Percentiles rank a stretch among this genome's conserved stretches.
These are phyloP conservation scores for Caenorhabditis sp. DNA, from an alignment of 2,888 invertebrate species.

Conservation along the genomic window DNA sequence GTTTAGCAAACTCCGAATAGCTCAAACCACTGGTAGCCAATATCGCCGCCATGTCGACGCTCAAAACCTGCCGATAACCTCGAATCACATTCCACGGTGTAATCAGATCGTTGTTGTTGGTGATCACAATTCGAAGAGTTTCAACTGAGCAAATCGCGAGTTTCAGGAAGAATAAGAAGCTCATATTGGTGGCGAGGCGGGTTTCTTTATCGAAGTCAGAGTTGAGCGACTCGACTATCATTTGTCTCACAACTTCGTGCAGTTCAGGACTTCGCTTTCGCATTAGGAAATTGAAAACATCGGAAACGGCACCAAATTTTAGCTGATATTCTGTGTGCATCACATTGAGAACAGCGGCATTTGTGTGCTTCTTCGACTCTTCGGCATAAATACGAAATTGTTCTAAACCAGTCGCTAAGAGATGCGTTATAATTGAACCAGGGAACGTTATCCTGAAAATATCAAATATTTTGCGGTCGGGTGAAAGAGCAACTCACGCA, in stretches of 20 bases:
- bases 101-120: slow-evolving; percentile 22
- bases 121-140: slow-evolving; percentile 37
- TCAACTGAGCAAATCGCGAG: slow-evolving; percentile 41
- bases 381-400: slow-evolving; percentile 40
- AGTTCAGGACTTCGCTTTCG: slow-evolving; percentile 38
- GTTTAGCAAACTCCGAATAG: slow-evolving; percentile 34
- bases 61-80: slow-evolving; percentile 38
- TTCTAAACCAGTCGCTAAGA: slow-evolving; percentile 40
- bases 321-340: slow-evolving; percentile 40
- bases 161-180: slow-evolving; percentile 49
- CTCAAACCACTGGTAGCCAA: slow-evolving; percentile 8
- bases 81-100: slow-evolving; percentile 46
- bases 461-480: not conserved
- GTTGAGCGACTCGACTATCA: slow-evolving; percentile 18
- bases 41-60: slow-evolving; percentile 32
- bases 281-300: slow-evolving; percentile 51
- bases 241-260: slow-evolving; percentile 28
- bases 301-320: slow-evolving; percentile 43
- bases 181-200: slow-evolving; percentile 6
- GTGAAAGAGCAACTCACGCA: slow-evolving; percentile 39
- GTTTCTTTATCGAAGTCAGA: not conserved
- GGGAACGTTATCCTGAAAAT: slow-evolving; percentile 41
- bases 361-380: slow-evolving; percentile 10
- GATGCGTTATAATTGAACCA: slow-evolving; percentile 38
- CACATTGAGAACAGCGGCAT: slow-evolving; percentile 14